These are phyloP conservation scores for Anoura caudifer DNA, from an alignment of 2,113 vertebrate genomes.

Conservation along the genomic window DNA sequence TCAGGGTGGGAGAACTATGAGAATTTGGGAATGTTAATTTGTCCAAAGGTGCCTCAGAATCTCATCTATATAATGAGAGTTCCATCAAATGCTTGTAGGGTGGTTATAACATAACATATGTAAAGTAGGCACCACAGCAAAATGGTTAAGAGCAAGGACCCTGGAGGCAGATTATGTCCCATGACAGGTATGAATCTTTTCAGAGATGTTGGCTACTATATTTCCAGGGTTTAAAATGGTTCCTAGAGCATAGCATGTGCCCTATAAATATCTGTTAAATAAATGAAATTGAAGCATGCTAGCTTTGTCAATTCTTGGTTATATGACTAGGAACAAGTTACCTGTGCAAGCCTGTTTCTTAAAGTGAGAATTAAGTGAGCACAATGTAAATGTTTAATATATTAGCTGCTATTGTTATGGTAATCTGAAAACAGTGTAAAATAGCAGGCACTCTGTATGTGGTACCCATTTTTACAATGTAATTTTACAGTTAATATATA, in stretches of 20 bases:
- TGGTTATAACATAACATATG: background rate
- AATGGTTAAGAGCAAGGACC: background rate
- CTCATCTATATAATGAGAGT: background rate
- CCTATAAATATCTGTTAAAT: background rate
- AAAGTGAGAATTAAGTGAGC: slow-evolving; percentile 25
- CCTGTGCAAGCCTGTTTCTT: background rate
- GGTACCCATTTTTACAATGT: background rate
- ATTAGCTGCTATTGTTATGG: background rate
- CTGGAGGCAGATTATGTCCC: background rate
- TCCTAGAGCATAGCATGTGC: background rate
- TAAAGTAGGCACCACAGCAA: background rate
- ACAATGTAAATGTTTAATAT: background rate
- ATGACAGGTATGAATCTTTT: background rate
- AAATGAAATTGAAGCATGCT: background rate
- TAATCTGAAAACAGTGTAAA: background rate
- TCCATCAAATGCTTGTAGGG: background rate
- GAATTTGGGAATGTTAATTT: background rate
- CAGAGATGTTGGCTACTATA: background rate
- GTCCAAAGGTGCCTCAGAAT: background rate
- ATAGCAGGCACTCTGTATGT: background rate
- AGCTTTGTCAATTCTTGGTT: background rate
- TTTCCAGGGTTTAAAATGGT: background rate
- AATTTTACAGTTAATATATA: slow-evolving; percentile 20
- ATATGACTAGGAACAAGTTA: background rate
- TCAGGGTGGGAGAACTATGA: background rate